These are phyloP conservation scores for Halichondria panicea DNA, from an alignment of 37 sponge, comb jelly and placozoan genomes.

Conservation along the genomic window DNA sequence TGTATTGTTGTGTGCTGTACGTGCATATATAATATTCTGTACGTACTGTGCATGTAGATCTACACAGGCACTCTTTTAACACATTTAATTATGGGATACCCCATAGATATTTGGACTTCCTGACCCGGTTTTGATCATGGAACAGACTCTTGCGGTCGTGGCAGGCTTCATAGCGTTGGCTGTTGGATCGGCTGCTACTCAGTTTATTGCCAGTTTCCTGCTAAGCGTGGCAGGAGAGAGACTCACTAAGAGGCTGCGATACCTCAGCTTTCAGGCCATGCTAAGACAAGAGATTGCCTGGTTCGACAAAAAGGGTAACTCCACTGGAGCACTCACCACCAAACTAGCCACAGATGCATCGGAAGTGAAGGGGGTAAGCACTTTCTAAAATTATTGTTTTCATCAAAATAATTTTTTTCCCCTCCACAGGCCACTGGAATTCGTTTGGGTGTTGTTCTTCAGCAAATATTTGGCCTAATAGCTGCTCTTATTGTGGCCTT, in stretches of 20 bases:
- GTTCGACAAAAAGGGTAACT: conserved; percentile 73
- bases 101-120: too few relatives aligned
- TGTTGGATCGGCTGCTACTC: too few relatives aligned
- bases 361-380: conserved; percentile 84
- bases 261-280: conserved; percentile 70
- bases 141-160: too few relatives aligned
- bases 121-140: too few relatives aligned
- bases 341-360: conserved; percentile 89
- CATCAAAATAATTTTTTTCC: neutral
- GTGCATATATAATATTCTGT: too few relatives aligned
- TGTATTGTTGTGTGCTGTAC: too few relatives aligned
- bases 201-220: too few relatives aligned
- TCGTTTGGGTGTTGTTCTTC: conserved; percentile 61
- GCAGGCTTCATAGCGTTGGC: too few relatives aligned
- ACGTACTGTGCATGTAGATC: too few relatives aligned
- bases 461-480: conserved; percentile 47
- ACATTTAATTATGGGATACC: too few relatives aligned
- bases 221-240: conserved; percentile 72
- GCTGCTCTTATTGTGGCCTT: conserved; percentile 77
- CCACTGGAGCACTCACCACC: conserved; percentile 82
- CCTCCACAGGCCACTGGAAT: conserved; percentile 72
- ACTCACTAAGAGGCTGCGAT: conserved; percentile 75
- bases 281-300: conserved; percentile 81
- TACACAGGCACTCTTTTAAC: too few relatives aligned
- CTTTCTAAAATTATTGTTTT: neutral